Percentiles rank a stretch among this genome's conserved stretches.
phyloP scores from a whole-genome alignment of 2,113 vertebrate species.

The Ornithorhynchus anatinus region DNA sequence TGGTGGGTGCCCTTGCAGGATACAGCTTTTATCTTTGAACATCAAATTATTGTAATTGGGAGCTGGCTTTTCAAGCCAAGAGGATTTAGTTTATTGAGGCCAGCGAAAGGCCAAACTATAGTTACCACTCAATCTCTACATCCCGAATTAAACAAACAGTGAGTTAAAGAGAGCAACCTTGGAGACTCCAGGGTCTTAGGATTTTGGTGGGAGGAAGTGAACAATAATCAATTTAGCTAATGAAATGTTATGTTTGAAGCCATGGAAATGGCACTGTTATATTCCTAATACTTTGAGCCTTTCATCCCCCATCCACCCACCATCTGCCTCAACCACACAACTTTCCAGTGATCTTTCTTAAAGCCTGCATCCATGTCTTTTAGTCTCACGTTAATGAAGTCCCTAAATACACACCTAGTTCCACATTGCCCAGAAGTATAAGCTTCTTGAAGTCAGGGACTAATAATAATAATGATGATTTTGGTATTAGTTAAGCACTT shows the following conservation, averaged over 20 bases:
- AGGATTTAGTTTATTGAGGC: not conserved
- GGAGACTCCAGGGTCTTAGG: not conserved
- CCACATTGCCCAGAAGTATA: not conserved
- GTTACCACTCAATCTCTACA: not conserved
- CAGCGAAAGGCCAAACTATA: not conserved
- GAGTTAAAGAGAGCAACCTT: not conserved
- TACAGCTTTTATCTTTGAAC: not conserved
- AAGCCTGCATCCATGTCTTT: not conserved
- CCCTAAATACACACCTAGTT: not conserved
- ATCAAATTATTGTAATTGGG: not conserved
- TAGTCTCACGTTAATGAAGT: not conserved
- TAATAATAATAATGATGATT: too few relatives aligned
- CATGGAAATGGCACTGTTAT: slow-evolving; percentile 7
- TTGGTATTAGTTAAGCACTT: too few relatives aligned
- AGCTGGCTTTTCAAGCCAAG: not conserved
- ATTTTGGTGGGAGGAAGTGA: not conserved
- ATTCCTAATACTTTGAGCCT: not conserved
- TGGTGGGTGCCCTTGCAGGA: not conserved
- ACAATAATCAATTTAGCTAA: not conserved
- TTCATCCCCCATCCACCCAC: not conserved
- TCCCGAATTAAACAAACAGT: not conserved
- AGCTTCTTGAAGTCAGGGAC: too few relatives aligned
- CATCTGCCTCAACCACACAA: not conserved
- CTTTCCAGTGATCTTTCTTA: not conserved
- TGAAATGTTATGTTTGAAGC: not conserved